Conservation (phyloP, 1,140 invertebrate species). For the Dinothrombium tinctorium region DNA sequence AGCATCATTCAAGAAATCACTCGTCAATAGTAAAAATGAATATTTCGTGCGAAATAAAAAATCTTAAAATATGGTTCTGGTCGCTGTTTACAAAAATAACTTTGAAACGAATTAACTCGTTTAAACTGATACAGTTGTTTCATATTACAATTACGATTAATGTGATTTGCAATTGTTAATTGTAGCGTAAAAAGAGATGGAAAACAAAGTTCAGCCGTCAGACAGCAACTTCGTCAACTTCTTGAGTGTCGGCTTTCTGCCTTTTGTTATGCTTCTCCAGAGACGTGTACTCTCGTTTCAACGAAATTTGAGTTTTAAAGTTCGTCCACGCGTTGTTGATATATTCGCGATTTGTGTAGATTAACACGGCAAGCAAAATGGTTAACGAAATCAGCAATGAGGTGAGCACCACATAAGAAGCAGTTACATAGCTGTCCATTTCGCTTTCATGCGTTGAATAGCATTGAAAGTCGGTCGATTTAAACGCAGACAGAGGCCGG, state of each 20-base stretch:
- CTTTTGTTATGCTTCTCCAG: constrained; percentile 1
- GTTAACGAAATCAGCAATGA: background rate
- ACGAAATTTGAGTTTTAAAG: background rate
- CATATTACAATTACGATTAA: no score
- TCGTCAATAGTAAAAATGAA: no score
- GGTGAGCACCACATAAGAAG: background rate
- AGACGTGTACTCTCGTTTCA: constrained; percentile 1
- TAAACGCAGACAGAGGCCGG: constrained; percentile 6
- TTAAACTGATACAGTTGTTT: no score
- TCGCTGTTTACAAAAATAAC: no score
- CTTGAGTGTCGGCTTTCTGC: background rate
- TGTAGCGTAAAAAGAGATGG: no score
- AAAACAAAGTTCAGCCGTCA: no score
- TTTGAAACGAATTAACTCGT: no score
- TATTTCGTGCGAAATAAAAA: no score
- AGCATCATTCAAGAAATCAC: no score
- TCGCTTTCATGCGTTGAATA: background rate
- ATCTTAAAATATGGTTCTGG: no score
- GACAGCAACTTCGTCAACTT: constrained; percentile 4
- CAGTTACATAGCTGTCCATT: background rate
- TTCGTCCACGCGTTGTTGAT: background rate
- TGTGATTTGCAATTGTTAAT: no score
- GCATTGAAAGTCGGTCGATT: constrained; percentile 2
- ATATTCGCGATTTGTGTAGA: background rate
- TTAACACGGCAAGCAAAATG: background rate